Conservation (phyloP, 2,888 invertebrate genomes). For the Dendrolimus pini region DNA sequence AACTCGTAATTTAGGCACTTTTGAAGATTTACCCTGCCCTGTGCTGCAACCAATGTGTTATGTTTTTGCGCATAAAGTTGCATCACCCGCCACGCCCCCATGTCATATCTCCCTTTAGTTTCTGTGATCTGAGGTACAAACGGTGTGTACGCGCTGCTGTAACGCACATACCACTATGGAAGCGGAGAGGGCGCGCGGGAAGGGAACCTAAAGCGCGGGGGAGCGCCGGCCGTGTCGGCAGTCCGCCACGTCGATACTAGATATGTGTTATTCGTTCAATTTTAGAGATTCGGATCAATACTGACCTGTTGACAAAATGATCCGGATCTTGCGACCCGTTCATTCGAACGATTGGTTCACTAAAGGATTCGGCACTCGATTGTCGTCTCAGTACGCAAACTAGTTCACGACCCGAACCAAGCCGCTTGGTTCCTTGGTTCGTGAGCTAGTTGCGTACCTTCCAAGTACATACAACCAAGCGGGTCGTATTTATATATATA, state of each 20-base stretch:
- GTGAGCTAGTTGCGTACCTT: not conserved
- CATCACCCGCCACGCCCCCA: too few species aligned
- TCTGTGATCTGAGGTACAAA: too few species aligned
- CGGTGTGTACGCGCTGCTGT: too few species aligned
- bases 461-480: not conserved
- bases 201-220: too few species aligned
- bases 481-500: not conserved
- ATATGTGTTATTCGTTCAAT: not conserved
- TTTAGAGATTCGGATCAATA: not conserved
- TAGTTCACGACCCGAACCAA: not conserved
- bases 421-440: not conserved
- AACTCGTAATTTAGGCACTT: too few species aligned
- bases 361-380: not conserved
- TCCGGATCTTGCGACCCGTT: not conserved
- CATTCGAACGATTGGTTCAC: not conserved
- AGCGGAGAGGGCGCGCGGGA: too few species aligned
- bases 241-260: not conserved
- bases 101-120: too few species aligned
- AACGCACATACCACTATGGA: too few species aligned
- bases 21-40: too few species aligned
- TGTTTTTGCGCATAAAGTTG: too few species aligned
- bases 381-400: not conserved
- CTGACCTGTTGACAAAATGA: not conserved
- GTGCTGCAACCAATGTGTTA: too few species aligned
- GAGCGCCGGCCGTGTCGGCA: too few species aligned